Percentiles rank a stretch among this genome's conserved stretches.
These are phyloP conservation scores for Subacronicta megacephala DNA, from an alignment of 2,888 invertebrate genomes.

Conservation along the genomic window DNA sequence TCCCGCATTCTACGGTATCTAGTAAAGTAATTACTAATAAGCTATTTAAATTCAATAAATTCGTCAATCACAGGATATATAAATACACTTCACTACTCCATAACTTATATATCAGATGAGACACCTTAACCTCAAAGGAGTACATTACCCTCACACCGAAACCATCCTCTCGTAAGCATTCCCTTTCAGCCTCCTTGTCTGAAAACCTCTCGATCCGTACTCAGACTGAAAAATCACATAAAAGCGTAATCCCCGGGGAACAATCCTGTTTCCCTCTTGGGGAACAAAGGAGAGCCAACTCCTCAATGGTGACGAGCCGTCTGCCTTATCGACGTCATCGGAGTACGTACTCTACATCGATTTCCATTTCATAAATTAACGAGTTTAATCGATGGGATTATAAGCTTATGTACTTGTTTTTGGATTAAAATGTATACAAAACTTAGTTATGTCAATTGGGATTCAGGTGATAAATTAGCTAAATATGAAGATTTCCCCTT, in stretches of 20 bases:
- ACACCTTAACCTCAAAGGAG: slow-evolving; percentile 5
- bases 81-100: neutral
- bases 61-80: too few species aligned
- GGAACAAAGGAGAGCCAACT: slow-evolving; percentile 54
- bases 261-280: slow-evolving; percentile 71
- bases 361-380: slow-evolving; percentile 50
- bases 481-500: too few species aligned
- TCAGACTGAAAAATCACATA: slow-evolving; percentile 72
- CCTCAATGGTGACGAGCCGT: slow-evolving; percentile 41
- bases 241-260: slow-evolving; percentile 66
- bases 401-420: neutral
- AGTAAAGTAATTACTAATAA: too few species aligned
- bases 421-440: too few species aligned
- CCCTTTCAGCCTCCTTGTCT: slow-evolving; percentile 41
- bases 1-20: too few species aligned
- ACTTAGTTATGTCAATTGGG: too few species aligned
- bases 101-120: slow-evolving; percentile 2
- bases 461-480: too few species aligned
- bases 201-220: slow-evolving; percentile 60
- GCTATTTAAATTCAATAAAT: too few species aligned
- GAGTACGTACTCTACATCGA: slow-evolving; percentile 49
- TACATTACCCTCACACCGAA: slow-evolving; percentile 9
- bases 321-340: slow-evolving; percentile 70
- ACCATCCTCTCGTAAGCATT: slow-evolving; percentile 34
- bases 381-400: slow-evolving; percentile 37